phyloP scores from a whole-genome alignment of 2,113 vertebrate species.

The Pteropus alecto region DNA sequence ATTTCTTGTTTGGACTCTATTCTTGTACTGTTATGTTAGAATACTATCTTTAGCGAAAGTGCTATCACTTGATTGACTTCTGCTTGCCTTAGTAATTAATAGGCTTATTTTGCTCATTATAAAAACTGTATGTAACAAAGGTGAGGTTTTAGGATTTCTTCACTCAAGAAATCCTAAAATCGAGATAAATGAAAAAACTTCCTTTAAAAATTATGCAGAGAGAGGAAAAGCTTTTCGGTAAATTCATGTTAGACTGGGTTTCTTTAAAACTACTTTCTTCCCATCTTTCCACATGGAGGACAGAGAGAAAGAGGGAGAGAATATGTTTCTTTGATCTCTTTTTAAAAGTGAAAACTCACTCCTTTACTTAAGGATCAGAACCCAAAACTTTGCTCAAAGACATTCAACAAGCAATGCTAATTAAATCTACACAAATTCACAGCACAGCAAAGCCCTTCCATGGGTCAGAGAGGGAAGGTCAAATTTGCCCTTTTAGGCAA shows the following conservation, averaged over 20 bases:
- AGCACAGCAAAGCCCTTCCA: not conserved
- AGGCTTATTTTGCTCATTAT: not conserved
- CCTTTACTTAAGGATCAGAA: not conserved
- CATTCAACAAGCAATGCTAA: not conserved
- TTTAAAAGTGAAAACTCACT: not conserved
- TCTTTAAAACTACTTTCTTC: not conserved
- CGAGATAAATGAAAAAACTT: not conserved
- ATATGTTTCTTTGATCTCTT: not conserved
- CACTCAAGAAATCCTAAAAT: not conserved
- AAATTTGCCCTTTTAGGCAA: not conserved
- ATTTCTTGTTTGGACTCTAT: not conserved
- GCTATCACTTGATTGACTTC: not conserved
- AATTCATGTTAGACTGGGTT: not conserved
- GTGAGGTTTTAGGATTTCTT: not conserved
- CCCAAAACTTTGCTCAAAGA: not conserved
- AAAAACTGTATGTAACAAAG: not conserved
- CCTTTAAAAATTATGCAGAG: not conserved
- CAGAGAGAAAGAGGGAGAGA: not conserved
- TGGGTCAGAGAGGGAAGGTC: not conserved
- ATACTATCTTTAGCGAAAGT: not conserved
- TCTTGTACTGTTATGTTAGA: not conserved
- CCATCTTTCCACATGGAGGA: not conserved
- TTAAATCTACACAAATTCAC: not conserved
- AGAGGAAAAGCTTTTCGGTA: not conserved
- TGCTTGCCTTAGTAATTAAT: not conserved